phyloP scores from a whole-genome alignment of 2,113 vertebrate species.

The Gavialis gangeticus region DNA sequence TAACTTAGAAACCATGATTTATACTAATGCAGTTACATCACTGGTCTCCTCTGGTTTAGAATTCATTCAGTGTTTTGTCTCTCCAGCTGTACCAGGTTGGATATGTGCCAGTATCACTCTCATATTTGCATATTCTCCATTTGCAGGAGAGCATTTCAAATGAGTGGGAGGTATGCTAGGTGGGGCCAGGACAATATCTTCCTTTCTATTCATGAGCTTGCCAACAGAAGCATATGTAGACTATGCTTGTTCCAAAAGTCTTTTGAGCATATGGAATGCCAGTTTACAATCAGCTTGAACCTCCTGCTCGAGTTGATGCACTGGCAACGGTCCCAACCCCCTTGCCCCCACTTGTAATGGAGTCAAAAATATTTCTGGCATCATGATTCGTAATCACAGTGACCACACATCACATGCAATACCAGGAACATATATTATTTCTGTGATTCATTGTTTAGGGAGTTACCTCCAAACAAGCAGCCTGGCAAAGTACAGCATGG shows the following conservation, averaged over 20 bases:
- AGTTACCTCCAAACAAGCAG: not conserved
- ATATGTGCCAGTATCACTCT: not conserved
- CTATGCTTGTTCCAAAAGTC: conserved; percentile 60
- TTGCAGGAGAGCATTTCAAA: conserved; percentile 67
- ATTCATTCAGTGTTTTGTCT: not conserved
- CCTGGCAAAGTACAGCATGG: not conserved
- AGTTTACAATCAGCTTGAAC: conserved; percentile 31
- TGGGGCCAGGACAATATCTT: conserved; percentile 70
- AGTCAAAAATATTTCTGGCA: conserved; percentile 23
- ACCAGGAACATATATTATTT: conserved; percentile 3
- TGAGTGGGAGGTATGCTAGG: conserved; percentile 71
- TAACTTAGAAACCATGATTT: not conserved
- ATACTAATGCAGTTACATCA: not conserved
- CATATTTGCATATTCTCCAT: not conserved
- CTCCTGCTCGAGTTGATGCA: conserved; percentile 19
- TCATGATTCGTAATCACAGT: conserved; percentile 47
- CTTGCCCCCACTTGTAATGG: conserved; percentile 1
- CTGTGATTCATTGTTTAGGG: not conserved
- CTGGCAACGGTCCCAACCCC: conserved; percentile 51
- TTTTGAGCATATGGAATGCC: conserved; percentile 61
- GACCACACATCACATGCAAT: not conserved
- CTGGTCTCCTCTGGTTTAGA: not conserved
- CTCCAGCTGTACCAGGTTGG: conserved; percentile 1
- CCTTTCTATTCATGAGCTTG: conserved; percentile 62
- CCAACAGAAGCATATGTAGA: conserved; percentile 71